Base-by-base conservation (phyloP, 2,888 invertebrate species). In the Pristionchus entomophagus region DNA sequence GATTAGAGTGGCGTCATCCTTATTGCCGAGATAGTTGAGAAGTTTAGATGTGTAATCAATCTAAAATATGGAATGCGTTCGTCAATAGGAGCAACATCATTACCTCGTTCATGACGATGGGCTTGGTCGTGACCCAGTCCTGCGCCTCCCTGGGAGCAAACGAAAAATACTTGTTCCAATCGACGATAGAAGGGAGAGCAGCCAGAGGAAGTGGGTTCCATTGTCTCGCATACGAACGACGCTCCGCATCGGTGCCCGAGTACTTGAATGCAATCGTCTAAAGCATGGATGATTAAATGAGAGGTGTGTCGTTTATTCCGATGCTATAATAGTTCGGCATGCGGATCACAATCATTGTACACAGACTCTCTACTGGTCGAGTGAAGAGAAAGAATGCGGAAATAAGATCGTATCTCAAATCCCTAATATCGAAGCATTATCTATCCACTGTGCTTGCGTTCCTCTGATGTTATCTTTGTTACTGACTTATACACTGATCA, bases 1-100 rank as follows among this genome's bases (percentile, higher is more conserved):
- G 49, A 90, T 89, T n/a, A 89, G 53, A 0, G 26, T 29, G 14
- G 82, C 53, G 29, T 69, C 69, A 8, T 69, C 10, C 17, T 35
- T 35, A 10, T 29, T 17, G 19, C 17, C 22, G 29, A 29, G 19
- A 10, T 29, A n/a, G 8, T 5, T 29, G 35, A 69, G 32, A 14
- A 69, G 5, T 12, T 8, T 26, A 5, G 69, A 32, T 6, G 69
- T 69, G 32, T n/a, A 26, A 10, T 69, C 32, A 6, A 69, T n/a
- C 69, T 69, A 32, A 29, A 69, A 69, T 10, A 4, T 32, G 4
- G 22, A 14, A 45, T 45, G 14, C 45, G 8, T 45, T 14, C 14
- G 14, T 6, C 32, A 6, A 5, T 59, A n/a, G 29, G 6, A 19
- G 8, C 29, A 10, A 29, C 6, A 19, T n/a, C 22, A 14, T 45